Conservation (phyloP, 2,888 invertebrate species). For the Xestia sexstrigata region DNA sequence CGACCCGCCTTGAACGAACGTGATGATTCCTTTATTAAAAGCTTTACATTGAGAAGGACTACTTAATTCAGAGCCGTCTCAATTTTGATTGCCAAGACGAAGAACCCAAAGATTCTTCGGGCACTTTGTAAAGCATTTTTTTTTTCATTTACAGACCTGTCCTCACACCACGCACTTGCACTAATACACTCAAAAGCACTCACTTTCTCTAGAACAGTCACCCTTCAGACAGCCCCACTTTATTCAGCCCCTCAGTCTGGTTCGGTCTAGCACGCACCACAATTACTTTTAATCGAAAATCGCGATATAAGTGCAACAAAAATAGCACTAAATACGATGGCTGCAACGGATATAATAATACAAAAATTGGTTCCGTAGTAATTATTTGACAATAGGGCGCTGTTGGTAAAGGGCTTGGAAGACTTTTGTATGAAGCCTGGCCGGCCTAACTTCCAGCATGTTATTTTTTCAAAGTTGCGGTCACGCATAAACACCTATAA, state of each 20-base stretch:
- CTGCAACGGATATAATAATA: neutral
- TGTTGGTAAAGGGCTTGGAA: too few species aligned
- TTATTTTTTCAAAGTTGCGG: too few species aligned
- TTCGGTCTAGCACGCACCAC: slow-evolving; percentile 53
- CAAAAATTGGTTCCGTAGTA: slow-evolving; percentile 4
- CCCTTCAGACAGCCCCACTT: slow-evolving; percentile 19
- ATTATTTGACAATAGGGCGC: too few species aligned
- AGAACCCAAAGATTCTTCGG: too few species aligned
- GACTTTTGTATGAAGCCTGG: too few species aligned
- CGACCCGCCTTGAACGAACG: too few species aligned
- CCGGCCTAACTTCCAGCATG: too few species aligned
- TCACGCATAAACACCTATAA: too few species aligned
- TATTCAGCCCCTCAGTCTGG: slow-evolving; percentile 21
- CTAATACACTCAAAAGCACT: slow-evolving; percentile 44
- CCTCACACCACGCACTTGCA: slow-evolving; percentile 14
- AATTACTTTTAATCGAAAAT: slow-evolving; percentile 57
- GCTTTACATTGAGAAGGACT: too few species aligned
- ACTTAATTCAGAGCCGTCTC: too few species aligned
- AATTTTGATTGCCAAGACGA: too few species aligned
- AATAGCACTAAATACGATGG: slow-evolving; percentile 11
- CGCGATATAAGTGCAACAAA: slow-evolving; percentile 25
- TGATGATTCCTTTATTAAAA: too few species aligned
- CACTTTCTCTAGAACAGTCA: slow-evolving; percentile 5
- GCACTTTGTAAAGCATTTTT: neutral
- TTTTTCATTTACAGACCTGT: neutral